These are phyloP conservation scores for Planiliza haematocheilus DNA, from an alignment of 2,113 vertebrate genomes.

Conservation along the genomic window DNA sequence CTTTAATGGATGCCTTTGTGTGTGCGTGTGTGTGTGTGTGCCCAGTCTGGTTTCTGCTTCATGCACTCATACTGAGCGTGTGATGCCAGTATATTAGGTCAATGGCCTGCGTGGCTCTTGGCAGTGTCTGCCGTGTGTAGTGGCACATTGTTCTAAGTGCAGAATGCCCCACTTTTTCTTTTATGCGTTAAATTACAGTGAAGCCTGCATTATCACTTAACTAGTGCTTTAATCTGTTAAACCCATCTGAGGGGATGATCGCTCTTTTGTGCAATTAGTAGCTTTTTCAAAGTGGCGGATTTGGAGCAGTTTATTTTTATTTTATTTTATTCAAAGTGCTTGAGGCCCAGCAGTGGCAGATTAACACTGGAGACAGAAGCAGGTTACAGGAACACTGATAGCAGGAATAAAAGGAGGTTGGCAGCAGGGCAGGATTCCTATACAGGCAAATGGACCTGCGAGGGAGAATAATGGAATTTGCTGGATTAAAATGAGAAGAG, in stretches of 20 bases:
- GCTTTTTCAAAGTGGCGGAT: constrained; percentile 79
- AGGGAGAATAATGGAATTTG: constrained; percentile 81
- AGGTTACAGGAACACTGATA: constrained; percentile 59
- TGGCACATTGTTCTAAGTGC: constrained; percentile 76
- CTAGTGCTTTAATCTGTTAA: constrained; percentile 81
- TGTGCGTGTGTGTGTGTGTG: constrained; percentile 20
- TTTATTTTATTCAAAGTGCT: constrained; percentile 72
- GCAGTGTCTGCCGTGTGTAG: constrained; percentile 53
- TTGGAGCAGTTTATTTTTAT: constrained; percentile 77
- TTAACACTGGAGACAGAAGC: constrained; percentile 74
- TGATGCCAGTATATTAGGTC: constrained; percentile 56
- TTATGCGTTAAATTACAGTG: constrained; percentile 79
- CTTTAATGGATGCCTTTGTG: constrained; percentile 31
- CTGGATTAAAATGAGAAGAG: constrained; percentile 74
- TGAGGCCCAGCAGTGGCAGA: constrained; percentile 67
- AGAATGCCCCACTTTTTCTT: constrained; percentile 75
- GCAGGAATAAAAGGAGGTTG: constrained; percentile 57
- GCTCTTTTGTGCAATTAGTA: constrained; percentile 84
- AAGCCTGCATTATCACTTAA: constrained; percentile 83
- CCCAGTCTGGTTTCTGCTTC: constrained; percentile 22
- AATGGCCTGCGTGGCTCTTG: constrained; percentile 41
- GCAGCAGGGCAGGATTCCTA: constrained; percentile 63
- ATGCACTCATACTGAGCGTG: constrained; percentile 26
- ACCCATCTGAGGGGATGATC: constrained; percentile 81
- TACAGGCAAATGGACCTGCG: constrained; percentile 70